Conservation (phyloP, 1,140 invertebrate genomes). For the Homarus americanus region DNA sequence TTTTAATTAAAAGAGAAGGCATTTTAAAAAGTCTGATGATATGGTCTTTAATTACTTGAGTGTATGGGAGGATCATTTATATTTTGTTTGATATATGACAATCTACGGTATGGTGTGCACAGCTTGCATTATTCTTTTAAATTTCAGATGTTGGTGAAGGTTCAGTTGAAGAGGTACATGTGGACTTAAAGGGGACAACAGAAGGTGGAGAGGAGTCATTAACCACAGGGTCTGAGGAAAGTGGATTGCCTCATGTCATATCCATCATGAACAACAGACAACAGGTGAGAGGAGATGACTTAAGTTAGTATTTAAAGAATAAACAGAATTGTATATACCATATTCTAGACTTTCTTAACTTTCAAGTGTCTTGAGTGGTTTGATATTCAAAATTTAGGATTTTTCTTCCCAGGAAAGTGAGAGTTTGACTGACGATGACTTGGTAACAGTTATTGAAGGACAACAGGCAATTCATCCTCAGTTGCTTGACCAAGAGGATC, state of each 20-base stretch:
- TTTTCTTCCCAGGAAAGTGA: conserved; percentile 36
- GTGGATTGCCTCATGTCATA: conserved; percentile 36
- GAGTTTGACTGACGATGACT: conserved; percentile 44
- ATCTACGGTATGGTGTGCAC: no score
- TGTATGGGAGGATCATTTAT: no score
- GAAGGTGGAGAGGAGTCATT: conserved; percentile 22
- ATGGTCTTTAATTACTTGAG: no score
- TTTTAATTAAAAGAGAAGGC: no score
- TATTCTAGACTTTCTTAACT: background rate
- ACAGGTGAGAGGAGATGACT: conserved; percentile 8
- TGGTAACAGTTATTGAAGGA: conserved; percentile 61
- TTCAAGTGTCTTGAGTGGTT: no score
- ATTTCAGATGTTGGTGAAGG: conserved; percentile 33
- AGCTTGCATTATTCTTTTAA: no score
- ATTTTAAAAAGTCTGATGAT: no score
- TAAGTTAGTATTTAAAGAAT: background rate
- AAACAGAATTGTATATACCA: background rate
- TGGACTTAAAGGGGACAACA: conserved; percentile 1
- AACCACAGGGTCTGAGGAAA: background rate
- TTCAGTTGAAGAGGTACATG: conserved; percentile 46
- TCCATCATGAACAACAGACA: conserved; percentile 60
- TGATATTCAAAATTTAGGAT: no score
- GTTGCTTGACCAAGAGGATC: background rate
- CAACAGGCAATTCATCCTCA: conserved; percentile 11
- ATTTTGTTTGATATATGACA: no score